Evolutionary conservation across 1,140 invertebrate species (phyloP).

Genomic region (Dinoponera quadriceps): DNA sequence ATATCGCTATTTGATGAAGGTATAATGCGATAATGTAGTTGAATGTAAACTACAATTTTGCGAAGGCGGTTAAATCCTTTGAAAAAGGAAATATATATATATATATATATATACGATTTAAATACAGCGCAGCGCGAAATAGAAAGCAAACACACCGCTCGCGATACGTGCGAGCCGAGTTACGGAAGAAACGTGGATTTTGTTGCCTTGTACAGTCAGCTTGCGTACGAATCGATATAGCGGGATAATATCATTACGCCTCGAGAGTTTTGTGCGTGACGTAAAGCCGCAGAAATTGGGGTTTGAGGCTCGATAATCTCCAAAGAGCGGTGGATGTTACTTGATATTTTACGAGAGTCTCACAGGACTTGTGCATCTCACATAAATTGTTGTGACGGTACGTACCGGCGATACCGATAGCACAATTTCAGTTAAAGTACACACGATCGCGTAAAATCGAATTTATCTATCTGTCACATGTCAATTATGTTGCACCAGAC

Average conservation of each 20-base stretch:
- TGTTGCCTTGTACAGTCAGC: background rate
- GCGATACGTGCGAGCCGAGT: background rate
- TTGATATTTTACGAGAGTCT: background rate
- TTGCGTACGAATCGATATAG: conserved; percentile 12
- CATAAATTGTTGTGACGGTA: background rate
- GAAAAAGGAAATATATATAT: background rate
- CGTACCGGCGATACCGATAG: conserved; percentile 4
- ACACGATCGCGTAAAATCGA: background rate
- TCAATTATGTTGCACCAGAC: background rate
- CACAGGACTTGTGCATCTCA: background rate
- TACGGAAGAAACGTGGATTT: background rate
- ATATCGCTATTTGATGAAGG: background rate
- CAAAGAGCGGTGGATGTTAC: background rate
- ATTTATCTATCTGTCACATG: background rate
- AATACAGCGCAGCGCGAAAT: background rate
- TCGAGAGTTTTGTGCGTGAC: background rate
- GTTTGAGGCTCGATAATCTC: background rate
- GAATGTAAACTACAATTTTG: background rate
- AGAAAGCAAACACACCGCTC: background rate
- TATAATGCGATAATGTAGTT: background rate
- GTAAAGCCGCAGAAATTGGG: background rate
- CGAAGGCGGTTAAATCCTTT: background rate
- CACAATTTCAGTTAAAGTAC: background rate
- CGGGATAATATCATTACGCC: conserved; percentile 10
- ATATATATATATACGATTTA: background rate